Evolutionary conservation across 2,113 vertebrate genomes (phyloP), one percentile per base, ranked within the genome.

Genomic region (Lepisosteus oculatus): DNA sequence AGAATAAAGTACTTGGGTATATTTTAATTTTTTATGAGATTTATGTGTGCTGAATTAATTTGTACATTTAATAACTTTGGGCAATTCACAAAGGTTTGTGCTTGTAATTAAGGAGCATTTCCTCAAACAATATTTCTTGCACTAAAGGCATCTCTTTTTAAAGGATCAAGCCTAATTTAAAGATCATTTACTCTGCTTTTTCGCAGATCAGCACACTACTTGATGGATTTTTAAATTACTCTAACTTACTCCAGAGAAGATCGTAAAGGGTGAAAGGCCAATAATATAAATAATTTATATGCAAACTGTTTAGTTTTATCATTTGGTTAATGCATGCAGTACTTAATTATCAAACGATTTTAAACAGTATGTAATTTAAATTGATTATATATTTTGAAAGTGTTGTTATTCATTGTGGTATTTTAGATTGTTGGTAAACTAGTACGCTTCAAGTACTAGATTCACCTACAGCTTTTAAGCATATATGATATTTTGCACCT

Each of bases 1-100:
- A 78, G 69, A 74, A 80, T 72, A 70, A 73, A 70, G 55, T 3
- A 45, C 84, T 74, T 77, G 55, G 72, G 83, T 79, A 76, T 80
- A 83, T 81, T 86, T 87, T 85, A 3, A 84, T 76, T 87, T 87
- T 87, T 84, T 74, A 85, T 80, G 75, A 87, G 87, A 73, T 82
- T 80, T 83, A 86, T 84, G 85, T 90, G 80, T 87, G 83, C 78
- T 76, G 79, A 89, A 90, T 89, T 79, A 87, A 88, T 86, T 86
- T 70, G 74, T 82, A 83, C 86, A 89, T 87, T 83, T 76, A 86
- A 88, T 89, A 88, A 83, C 87, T 87, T 12, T 51, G 73, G 81
- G 85, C 81, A 73, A 83, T 87, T 78, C 42, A 61, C 79, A 77
- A 84, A 84, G 78, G 75, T 83, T 87, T 84, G 77, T 77, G 79